Conservation (phyloP, 2,888 invertebrate genomes). For the Yponomeuta sedellus region DNA sequence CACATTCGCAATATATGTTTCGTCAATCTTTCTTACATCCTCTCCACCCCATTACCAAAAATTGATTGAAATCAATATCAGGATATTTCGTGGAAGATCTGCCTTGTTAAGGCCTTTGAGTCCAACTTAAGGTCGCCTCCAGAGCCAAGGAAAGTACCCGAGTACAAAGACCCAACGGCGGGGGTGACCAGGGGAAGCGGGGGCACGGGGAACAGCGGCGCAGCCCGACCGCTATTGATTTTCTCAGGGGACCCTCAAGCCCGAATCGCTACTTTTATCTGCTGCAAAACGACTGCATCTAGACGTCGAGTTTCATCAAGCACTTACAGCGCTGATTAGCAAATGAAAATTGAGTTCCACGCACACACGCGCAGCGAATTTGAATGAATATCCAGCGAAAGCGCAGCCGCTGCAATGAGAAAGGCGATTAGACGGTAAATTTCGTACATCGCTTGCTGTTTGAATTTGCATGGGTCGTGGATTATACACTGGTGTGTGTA, state of each 20-base stretch:
- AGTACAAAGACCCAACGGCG: constrained; percentile 53
- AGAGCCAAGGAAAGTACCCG: constrained; percentile 31
- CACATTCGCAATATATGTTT: no score
- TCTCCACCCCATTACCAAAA: no score
- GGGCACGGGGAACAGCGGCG: constrained; percentile 33
- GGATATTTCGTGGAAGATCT: no score
- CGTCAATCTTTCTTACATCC: no score
- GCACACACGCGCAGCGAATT: constrained; percentile 7
- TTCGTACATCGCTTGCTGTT: constrained; percentile 19
- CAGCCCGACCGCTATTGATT: constrained; percentile 53
- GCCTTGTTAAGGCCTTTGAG: not conserved
- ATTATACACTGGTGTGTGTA: no score
- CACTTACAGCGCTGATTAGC: constrained; percentile 23
- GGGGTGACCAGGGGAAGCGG: constrained; percentile 27
- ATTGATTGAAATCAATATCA: no score
- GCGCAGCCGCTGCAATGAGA: not conserved
- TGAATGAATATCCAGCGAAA: not conserved
- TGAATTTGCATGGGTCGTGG: not conserved
- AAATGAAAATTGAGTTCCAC: not conserved
- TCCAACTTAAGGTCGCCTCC: constrained; percentile 46
- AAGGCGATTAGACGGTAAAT: not conserved
- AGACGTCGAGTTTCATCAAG: constrained; percentile 18
- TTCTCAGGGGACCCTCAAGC: constrained; percentile 19
- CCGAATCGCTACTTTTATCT: constrained; percentile 32
- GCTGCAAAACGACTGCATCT: constrained; percentile 19